Evolutionary conservation across 2,888 invertebrate genomes (phyloP).

Genomic region (Pegoplata infirma): DNA sequence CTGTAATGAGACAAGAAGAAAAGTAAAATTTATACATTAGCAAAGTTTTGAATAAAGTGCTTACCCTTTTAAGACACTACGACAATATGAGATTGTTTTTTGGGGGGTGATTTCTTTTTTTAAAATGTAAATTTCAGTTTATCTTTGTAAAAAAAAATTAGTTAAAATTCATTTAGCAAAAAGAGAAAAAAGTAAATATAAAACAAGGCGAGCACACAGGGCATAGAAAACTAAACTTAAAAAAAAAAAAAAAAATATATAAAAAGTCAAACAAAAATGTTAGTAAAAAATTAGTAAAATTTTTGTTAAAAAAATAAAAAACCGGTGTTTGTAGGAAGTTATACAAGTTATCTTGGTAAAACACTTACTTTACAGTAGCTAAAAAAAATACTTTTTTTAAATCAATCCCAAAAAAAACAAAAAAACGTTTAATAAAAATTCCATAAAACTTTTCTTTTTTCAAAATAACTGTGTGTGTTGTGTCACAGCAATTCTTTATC

Average conservation of each 20-base stretch:
- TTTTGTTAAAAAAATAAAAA: background rate
- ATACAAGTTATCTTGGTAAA: background rate
- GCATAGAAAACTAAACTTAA: conserved; percentile 14
- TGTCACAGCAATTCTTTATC: conserved; percentile 33
- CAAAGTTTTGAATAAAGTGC: conserved; percentile 57
- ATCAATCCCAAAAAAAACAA: background rate
- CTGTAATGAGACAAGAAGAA: conserved; percentile 77
- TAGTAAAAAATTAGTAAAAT: background rate
- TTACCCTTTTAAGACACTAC: conserved; percentile 57
- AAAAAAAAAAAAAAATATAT: background rate
- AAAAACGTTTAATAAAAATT: background rate
- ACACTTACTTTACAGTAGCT: conserved; percentile 7
- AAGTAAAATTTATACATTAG: conserved; percentile 61
- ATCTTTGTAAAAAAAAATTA: conserved; percentile 28
- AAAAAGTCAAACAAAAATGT: background rate
- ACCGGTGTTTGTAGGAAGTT: background rate
- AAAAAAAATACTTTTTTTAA: background rate
- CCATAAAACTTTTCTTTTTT: background rate
- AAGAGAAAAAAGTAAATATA: conserved; percentile 54
- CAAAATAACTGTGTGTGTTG: conserved; percentile 6
- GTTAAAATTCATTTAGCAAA: conserved; percentile 62
- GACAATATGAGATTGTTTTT: conserved; percentile 33
- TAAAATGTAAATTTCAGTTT: background rate
- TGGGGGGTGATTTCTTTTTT: conserved; percentile 11
- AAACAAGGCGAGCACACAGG: conserved; percentile 24